A percentile compares a stretch with the other conserved stretches of the same genome.
Conservation (phyloP, 1,140 invertebrate species). For the Bilobella aurantiaca region DNA sequence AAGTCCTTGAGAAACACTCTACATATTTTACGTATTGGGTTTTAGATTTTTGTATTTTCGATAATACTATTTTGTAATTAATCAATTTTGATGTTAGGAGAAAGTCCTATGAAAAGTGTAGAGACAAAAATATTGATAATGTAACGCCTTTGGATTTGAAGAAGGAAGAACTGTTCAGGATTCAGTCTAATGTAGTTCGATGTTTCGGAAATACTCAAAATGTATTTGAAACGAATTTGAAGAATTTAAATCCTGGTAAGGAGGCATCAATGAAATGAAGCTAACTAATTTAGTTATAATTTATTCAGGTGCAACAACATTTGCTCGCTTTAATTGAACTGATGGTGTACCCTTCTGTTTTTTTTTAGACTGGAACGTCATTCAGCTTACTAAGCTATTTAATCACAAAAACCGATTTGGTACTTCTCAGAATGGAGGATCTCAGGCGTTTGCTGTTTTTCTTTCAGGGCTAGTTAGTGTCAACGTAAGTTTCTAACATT, state of each 20-base stretch:
- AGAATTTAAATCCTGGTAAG: background rate
- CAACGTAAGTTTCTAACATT: background rate
- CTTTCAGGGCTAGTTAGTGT: background rate
- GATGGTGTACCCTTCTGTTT: background rate
- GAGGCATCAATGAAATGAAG: too few species aligned
- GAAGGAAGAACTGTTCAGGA: background rate
- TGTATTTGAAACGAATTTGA: background rate
- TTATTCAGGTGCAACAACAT: too few species aligned
- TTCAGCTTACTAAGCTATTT: background rate
- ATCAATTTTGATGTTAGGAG: too few species aligned
- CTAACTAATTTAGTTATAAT: too few species aligned
- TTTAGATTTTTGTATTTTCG: background rate
- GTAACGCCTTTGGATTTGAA: background rate
- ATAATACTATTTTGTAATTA: too few species aligned
- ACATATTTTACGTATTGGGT: background rate
- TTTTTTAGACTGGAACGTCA: slow-evolving; percentile 4
- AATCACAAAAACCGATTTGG: background rate
- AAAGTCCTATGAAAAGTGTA: too few species aligned
- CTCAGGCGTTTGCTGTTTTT: background rate
- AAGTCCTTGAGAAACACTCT: background rate
- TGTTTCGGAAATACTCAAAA: background rate
- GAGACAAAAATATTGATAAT: background rate
- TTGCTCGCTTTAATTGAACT: too few species aligned
- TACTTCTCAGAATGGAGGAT: background rate
- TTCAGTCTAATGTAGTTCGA: background rate